Conservation (phyloP, 2,888 invertebrate species). For the Eupsilia transversa region DNA sequence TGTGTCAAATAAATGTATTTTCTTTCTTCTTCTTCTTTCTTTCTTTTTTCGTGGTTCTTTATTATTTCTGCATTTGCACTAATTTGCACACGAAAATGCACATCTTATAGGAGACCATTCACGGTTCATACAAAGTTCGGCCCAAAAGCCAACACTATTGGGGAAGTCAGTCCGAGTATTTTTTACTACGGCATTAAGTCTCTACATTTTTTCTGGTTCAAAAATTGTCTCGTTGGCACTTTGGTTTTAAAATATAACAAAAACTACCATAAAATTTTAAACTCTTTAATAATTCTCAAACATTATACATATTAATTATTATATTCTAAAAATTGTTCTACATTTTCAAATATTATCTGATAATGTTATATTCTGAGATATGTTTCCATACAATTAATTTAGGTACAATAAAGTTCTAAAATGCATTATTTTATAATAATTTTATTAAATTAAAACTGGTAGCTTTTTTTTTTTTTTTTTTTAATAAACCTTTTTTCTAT, state of each 20-base stretch:
- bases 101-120: no score
- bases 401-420: constrained; percentile 20
- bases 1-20: no score
- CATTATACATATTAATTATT: constrained; percentile 50
- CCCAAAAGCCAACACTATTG: no score
- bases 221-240: no score
- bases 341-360: constrained; percentile 29
- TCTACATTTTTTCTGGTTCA: no score
- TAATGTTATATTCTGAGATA: constrained; percentile 3
- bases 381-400: constrained; percentile 11
- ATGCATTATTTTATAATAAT: constrained; percentile 10
- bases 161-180: no score
- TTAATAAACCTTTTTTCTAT: not conserved
- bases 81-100: no score
- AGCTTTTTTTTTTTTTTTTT: not conserved
- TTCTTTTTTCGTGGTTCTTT: no score
- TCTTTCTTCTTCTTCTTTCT: no score
- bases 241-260: constrained; percentile 16
- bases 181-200: no score
- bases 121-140: no score
- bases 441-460: not conserved
- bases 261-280: constrained; percentile 40
- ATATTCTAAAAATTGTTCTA: constrained; percentile 58
- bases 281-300: constrained; percentile 63
- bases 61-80: no score